Percentiles rank a stretch among this genome's conserved stretches.
Evolutionary conservation across 1,140 invertebrate species (phyloP).

Genomic region (Microplitis mediator): DNA sequence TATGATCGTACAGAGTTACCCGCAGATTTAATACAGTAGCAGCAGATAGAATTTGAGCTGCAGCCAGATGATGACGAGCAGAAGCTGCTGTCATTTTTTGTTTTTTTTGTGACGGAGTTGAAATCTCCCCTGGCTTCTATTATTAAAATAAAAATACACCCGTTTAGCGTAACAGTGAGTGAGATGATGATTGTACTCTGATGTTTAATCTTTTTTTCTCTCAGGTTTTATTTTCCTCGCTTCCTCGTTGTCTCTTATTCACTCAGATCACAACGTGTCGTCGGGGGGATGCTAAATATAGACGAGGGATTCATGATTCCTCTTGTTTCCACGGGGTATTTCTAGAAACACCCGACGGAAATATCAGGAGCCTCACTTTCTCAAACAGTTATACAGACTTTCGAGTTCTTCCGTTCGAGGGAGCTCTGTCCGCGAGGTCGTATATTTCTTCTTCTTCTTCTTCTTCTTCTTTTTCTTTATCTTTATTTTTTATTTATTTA

Average conservation of each 20-base stretch:
- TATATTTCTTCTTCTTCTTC: not conserved
- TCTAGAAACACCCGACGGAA: slow-evolving; percentile 30
- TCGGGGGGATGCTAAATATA: slow-evolving; percentile 29
- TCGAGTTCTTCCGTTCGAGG: slow-evolving; percentile 1
- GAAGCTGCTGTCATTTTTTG: too few species aligned
- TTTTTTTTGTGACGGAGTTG: too few species aligned
- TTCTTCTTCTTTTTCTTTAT: not conserved
- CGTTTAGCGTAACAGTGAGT: not conserved
- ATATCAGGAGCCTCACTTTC: slow-evolving; percentile 20
- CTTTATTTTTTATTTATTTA: not conserved
- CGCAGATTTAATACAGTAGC: too few species aligned
- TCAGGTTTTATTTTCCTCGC: slow-evolving; percentile 1
- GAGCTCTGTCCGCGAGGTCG: not conserved
- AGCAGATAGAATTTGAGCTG: too few species aligned
- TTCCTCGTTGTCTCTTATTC: not conserved
- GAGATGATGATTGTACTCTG: not conserved
- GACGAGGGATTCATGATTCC: slow-evolving; percentile 26
- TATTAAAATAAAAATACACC: not conserved
- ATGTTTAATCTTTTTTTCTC: not conserved
- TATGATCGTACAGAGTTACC: too few species aligned
- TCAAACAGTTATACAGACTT: not conserved
- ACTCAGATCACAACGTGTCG: not conserved
- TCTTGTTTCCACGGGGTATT: slow-evolving; percentile 30
- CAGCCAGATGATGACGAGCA: too few species aligned
- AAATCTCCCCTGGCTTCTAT: too few species aligned